Evolutionary conservation across 2,797 vertebrate species (phyloP).

Genomic region (Acanthurus lineatus): DNA sequence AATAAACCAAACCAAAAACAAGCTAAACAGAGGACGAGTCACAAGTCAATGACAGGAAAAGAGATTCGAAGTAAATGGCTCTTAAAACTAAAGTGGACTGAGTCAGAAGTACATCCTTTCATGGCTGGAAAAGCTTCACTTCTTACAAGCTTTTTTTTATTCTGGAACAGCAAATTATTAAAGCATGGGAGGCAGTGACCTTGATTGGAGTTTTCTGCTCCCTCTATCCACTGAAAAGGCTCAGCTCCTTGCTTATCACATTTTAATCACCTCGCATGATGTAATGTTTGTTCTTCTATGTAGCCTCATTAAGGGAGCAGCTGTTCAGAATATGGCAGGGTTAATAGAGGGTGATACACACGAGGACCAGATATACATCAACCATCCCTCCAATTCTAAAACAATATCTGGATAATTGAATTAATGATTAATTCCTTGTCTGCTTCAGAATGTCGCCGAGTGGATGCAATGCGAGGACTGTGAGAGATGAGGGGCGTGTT

Average conservation of each 20-base stretch:
- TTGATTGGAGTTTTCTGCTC: conserved; percentile 35
- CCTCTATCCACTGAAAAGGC: conserved; percentile 37
- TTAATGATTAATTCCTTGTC: conserved; percentile 58
- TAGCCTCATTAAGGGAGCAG: conserved; percentile 61
- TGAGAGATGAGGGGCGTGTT: conserved; percentile 51
- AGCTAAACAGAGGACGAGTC: conserved; percentile 14
- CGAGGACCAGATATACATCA: conserved; percentile 48
- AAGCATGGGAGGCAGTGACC: conserved; percentile 39
- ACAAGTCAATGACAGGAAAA: conserved; percentile 20
- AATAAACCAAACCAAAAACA: conserved; percentile 10
- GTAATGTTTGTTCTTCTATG: conserved; percentile 62
- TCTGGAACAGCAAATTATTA: background rate
- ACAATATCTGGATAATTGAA: conserved; percentile 69
- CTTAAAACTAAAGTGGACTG: conserved; percentile 27
- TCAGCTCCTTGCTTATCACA: conserved; percentile 37
- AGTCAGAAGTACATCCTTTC: conserved; percentile 40
- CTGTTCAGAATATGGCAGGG: conserved; percentile 52
- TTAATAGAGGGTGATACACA: conserved; percentile 58
- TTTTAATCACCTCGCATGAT: conserved; percentile 61
- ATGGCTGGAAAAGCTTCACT: conserved; percentile 24
- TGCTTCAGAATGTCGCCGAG: conserved; percentile 34
- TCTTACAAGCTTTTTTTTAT: background rate
- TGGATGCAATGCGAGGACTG: conserved; percentile 28
- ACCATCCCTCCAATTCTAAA: conserved; percentile 47
- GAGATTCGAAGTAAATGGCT: conserved; percentile 37